Evolutionary conservation across 1,140 invertebrate species (phyloP), one percentile per base, ranked within the genome.

Genomic region (Polypedilum pembai): DNA sequence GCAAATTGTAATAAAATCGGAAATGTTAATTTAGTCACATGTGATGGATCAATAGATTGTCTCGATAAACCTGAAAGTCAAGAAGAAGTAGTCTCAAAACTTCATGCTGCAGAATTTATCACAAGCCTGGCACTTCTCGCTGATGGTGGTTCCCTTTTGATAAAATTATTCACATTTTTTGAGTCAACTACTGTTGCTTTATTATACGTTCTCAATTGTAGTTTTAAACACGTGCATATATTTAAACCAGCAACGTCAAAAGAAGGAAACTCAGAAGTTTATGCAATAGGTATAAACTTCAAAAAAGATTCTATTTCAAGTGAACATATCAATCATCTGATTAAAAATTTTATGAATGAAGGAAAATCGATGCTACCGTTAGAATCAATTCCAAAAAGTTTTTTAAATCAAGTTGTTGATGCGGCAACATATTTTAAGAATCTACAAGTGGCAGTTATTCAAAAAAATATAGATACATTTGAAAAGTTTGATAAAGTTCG

Each of bases 91-190:
- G 92, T 96, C 0, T 86, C 89, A 24, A 85, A 86, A 8, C 83
- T 98, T 0, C 90, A 95, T 78, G 91, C 89, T 79, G 93, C 91
- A 80, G 95, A 98, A 85, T 87, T 88, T 2, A 81, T 94, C 0
- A 86, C 90, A 18, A 92, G 91, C 15, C 79, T 96, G 10, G 84
- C 85, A 75, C 82, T 93, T 18, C 82, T 98, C n/a, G 81, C 84
- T n/a, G 74, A 80, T 74, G 88, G 88, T 74, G 95, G 95, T 2
- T 88, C 84, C 76, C 89, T 97, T 75, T 84, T 98, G 0, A 79
- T 98, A n/a, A 98, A 98, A 85, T 88, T 95, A 77, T 98, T 98
- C 79, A 98, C 95, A 1, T 86, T 91, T 72, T 97, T 94, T 80
- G 94, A 98, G 80, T 87, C 90, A 75, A 84, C 88, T 15, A 90